Evolutionary conservation across 2,113 vertebrate species (phyloP).

Genomic region (Megatriorchis doriae): DNA sequence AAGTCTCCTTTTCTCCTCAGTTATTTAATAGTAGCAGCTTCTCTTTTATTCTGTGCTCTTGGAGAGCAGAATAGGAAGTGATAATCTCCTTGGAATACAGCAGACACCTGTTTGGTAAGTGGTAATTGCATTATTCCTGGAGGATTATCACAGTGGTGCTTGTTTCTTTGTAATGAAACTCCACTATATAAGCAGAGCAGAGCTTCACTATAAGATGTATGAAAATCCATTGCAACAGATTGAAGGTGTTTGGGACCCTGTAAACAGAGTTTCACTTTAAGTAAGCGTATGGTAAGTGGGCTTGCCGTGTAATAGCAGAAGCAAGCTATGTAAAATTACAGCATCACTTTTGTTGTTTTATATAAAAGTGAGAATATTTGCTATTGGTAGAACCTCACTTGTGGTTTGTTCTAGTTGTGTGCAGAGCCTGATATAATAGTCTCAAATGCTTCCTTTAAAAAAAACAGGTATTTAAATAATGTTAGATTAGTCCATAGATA

Average conservation of each 20-base stretch:
- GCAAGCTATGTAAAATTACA: background rate
- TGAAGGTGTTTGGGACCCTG: background rate
- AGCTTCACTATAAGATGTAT: background rate
- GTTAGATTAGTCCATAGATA: background rate
- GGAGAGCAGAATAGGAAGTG: constrained; percentile 35
- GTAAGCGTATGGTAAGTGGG: background rate
- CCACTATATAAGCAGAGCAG: background rate
- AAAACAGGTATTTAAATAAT: background rate
- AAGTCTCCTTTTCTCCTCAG: constrained; percentile 26
- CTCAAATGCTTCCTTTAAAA: background rate
- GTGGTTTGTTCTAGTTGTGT: background rate
- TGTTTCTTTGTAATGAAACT: constrained; percentile 45
- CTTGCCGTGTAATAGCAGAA: background rate
- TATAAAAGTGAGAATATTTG: background rate
- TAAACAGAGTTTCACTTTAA: background rate
- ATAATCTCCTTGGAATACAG: constrained; percentile 55
- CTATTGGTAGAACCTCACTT: background rate
- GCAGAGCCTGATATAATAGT: background rate
- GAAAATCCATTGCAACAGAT: background rate
- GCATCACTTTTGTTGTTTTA: background rate
- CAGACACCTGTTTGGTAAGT: constrained; percentile 60
- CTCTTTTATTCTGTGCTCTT: constrained; percentile 28
- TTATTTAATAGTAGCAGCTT: constrained; percentile 58
- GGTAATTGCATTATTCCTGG: constrained; percentile 56
- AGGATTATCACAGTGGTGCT: constrained; percentile 44